Base-by-base conservation (phyloP, 2,888 invertebrate genomes). In the Trileptium ribeirensis region DNA sequence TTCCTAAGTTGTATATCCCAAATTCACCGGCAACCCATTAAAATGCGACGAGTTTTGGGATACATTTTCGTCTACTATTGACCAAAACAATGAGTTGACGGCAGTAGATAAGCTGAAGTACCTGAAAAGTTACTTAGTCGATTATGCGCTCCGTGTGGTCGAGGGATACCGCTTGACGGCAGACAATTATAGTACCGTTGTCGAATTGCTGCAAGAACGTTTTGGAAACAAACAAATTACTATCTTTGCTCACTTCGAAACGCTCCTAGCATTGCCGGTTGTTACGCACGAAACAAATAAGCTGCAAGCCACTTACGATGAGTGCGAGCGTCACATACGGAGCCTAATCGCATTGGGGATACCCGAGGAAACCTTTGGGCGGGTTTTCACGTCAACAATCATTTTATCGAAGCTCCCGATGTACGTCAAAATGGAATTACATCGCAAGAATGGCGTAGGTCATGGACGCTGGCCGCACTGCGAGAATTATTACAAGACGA, bases 301-400 rank as follows among this genome's bases (percentile, higher is more conserved):
- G 33, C 70, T 70, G 36, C 70, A 70, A 31, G 36, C 33, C 15
- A 36, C 70, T 15, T 70, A 33, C 70, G 70, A 70, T n/a, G 70
- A 70, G 36, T 70, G 70, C n/a, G 70, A 70, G 70, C 31, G 36
- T 29, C 70, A 70, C 70, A 36, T 70, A 8, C 31, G 70, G 8
- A 70, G 70, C 70, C 36, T 70, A 8, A 70, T 33, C 51, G 51
- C 51, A 8, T 24, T 51, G 8, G 51, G 51, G 8, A 8, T 51
- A 24, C 51, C 51, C 51, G 70, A 70, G 36, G 8, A 29, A 19
- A 70, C 70, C 19, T 70, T 70, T 31, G 70, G 70, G 36, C 31
- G n/a, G 70, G 70, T 70, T 8, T 70, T 70, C n/a, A 70, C 70
- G 19, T n/a, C 70, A 70, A n/a, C n/a, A n/a, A 70, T 70, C 15